Conservation (phyloP, 2,113 vertebrate species). For the Tamias sibiricus region DNA sequence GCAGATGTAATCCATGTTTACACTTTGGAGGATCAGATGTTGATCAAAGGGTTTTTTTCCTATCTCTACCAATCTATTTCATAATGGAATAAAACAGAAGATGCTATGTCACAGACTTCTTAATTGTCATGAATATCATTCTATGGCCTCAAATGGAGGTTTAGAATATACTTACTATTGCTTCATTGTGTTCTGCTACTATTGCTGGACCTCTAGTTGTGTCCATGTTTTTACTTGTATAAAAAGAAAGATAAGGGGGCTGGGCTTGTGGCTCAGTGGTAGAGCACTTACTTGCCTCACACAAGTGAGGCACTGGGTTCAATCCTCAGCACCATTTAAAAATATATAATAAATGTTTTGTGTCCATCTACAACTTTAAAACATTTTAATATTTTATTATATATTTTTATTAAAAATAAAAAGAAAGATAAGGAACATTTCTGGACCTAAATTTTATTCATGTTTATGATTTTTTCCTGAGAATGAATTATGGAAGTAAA, state of each 20-base stretch:
- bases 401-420: no score
- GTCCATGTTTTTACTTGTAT: background rate
- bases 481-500: slow-evolving; percentile 16
- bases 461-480: slow-evolving; percentile 48
- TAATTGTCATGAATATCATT: background rate
- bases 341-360: no score
- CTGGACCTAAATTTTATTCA: background rate
- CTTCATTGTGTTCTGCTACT: background rate
- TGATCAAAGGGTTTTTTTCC: background rate
- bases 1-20: background rate
- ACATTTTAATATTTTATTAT: no score
- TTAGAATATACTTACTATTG: background rate
- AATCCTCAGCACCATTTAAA: no score
- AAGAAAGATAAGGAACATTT: background rate
- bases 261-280: no score
- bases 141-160: background rate
- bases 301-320: no score
- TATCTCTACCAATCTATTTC: background rate
- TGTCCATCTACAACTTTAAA: no score
- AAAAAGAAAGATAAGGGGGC: background rate
- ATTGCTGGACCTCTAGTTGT: background rate
- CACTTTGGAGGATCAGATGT: background rate
- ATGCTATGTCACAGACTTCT: background rate
- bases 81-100: slow-evolving; percentile 38
- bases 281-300: no score